Conservation (phyloP, 2,888 invertebrate species). For the Drosophila helvetica region DNA sequence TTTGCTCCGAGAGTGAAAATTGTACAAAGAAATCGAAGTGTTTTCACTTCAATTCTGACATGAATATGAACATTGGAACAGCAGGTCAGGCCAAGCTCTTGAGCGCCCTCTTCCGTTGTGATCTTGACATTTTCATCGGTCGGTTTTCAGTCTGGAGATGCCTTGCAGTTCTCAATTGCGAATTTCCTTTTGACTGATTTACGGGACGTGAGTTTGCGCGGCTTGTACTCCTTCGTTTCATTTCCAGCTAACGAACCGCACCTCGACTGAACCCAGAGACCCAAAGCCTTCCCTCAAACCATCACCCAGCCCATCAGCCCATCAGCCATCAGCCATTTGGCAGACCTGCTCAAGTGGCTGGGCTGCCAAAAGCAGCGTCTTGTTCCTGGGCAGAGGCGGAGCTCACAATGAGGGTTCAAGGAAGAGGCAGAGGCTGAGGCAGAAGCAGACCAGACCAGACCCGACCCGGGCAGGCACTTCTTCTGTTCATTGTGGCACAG, state of each 20-base stretch:
- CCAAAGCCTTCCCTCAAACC: neutral
- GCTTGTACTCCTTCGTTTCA: neutral
- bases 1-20: neutral
- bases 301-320: too few species aligned
- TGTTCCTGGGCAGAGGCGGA: conserved; percentile 1
- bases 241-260: neutral
- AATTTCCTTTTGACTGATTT: conserved; percentile 29
- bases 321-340: neutral
- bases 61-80: too few species aligned
- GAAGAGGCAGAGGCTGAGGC: neutral
- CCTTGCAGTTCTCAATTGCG: conserved; percentile 11
- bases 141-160: conserved; percentile 2
- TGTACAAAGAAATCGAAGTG: neutral
- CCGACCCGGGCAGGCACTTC: neutral
- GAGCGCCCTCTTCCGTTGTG: neutral
- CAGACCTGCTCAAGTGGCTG: conserved; percentile 24
- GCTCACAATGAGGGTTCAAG: conserved; percentile 6
- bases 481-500: conserved; percentile 31
- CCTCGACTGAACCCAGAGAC: neutral
- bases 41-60: neutral
- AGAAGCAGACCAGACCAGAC: neutral
- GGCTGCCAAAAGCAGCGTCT: conserved; percentile 4
- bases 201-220: conserved; percentile 24
- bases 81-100: too few species aligned
- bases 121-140: conserved; percentile 41